These are phyloP conservation scores for Siphlonurus alternatus DNA, from an alignment of 2,888 invertebrate species.

Conservation along the genomic window DNA sequence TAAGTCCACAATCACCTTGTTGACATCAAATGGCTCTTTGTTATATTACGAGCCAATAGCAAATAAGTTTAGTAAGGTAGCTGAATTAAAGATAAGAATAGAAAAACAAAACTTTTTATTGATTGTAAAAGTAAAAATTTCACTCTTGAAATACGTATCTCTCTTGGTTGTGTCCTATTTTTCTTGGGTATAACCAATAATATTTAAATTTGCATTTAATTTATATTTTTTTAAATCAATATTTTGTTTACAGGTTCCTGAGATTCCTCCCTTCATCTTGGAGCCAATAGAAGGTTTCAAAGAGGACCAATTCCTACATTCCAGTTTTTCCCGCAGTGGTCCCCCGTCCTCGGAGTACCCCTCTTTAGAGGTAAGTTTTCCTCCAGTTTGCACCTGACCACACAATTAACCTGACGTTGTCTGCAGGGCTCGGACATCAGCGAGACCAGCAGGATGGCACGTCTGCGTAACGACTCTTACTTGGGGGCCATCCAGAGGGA, in stretches of 20 bases:
- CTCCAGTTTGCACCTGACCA: background rate
- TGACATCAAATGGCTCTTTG: constrained; percentile 4
- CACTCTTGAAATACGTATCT: no score
- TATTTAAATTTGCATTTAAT: no score
- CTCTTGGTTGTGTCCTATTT: no score
- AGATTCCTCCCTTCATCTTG: constrained; percentile 66
- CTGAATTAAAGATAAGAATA: background rate
- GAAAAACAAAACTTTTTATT: no score
- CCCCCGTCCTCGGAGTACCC: constrained; percentile 13
- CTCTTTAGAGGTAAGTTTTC: constrained; percentile 10
- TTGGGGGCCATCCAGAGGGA: constrained; percentile 67
- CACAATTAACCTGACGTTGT: background rate
- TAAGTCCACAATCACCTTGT: constrained; percentile 23
- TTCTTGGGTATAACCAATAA: no score
- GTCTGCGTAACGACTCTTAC: constrained; percentile 70
- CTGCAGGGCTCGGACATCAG: constrained; percentile 10
- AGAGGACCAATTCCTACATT: constrained; percentile 15
- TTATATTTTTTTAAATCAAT: no score
- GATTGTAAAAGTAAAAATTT: no score
- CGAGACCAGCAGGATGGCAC: constrained; percentile 16
- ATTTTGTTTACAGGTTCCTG: constrained; percentile 31
- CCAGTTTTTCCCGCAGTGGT: constrained; percentile 16
- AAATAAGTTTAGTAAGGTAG: background rate
- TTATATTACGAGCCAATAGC: background rate
- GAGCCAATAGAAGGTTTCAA: constrained; percentile 28